Percentiles rank a stretch among this genome's conserved stretches.
phyloP scores from a whole-genome alignment of 2,113 vertebrate species.

The Maccullochella peelii region DNA sequence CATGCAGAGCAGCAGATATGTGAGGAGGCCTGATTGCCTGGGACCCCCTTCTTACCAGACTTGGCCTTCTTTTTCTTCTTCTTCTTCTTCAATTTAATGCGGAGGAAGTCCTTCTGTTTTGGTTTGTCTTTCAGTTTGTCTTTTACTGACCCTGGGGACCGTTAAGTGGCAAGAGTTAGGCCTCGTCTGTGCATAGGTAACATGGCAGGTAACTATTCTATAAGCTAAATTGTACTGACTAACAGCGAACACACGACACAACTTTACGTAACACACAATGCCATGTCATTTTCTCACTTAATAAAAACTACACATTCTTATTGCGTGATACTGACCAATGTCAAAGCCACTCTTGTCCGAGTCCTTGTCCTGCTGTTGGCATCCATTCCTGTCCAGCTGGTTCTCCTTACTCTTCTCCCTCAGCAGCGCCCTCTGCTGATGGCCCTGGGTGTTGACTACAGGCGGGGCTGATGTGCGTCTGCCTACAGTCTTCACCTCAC shows the following conservation, averaged over 20 bases:
- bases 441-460: conserved; percentile 78
- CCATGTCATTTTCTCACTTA: background rate
- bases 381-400: conserved; percentile 81
- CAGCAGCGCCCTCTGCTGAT: conserved; percentile 81
- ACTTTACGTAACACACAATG: background rate
- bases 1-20: conserved; percentile 74
- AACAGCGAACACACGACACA: background rate
- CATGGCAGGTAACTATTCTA: background rate
- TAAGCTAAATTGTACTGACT: background rate
- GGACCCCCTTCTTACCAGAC: conserved; percentile 86
- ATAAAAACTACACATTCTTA: background rate
- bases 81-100: conserved; percentile 93
- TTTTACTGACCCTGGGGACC: conserved; percentile 82
- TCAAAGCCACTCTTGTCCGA: conserved; percentile 75
- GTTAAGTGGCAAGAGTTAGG: conserved; percentile 16
- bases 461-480: conserved; percentile 85
- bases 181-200: background rate
- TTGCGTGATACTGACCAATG: conserved; percentile 78
- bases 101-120: conserved; percentile 90
- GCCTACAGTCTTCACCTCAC: conserved; percentile 75
- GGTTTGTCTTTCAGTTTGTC: conserved; percentile 91
- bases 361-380: conserved; percentile 77
- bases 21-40: conserved; percentile 15
- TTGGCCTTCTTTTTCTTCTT: conserved; percentile 93
- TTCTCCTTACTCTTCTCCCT: conserved; percentile 87